Conservation (phyloP, 2,113 vertebrate genomes). For the Benitochromis conjunctus region DNA sequence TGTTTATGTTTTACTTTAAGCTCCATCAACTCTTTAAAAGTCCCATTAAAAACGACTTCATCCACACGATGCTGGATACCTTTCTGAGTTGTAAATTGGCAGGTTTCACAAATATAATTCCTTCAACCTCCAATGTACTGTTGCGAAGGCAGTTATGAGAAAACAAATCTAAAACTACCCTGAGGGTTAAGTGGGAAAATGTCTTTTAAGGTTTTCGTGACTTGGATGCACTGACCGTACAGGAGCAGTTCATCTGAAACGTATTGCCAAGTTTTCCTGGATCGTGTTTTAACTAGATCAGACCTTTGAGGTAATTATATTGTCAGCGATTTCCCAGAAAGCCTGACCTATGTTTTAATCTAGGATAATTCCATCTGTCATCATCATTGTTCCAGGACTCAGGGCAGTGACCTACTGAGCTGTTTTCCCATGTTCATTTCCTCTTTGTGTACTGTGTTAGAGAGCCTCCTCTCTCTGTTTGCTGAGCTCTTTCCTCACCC, state of each 20-base stretch:
- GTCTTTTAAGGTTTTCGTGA: neutral
- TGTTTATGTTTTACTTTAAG: accelerated
- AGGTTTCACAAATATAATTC: neutral
- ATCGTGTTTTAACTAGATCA: neutral
- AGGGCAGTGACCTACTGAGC: neutral
- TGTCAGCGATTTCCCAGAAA: neutral
- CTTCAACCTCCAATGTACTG: neutral
- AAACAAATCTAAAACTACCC: neutral
- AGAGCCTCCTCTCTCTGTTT: neutral
- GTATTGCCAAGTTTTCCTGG: neutral
- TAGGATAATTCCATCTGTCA: neutral
- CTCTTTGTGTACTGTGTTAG: neutral
- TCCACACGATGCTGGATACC: neutral
- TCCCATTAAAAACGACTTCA: neutral
- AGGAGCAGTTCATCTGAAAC: neutral
- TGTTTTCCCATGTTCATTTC: neutral
- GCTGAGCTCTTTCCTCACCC: constrained; percentile 73
- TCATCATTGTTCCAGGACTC: neutral
- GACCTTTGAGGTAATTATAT: neutral
- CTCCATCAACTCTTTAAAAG: neutral
- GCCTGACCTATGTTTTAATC: neutral
- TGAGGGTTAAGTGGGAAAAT: neutral
- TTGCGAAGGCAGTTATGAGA: neutral
- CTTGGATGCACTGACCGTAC: neutral
- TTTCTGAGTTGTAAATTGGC: neutral